Base-by-base conservation (phyloP, 1,140 invertebrate species). In the Drosophila hydei region DNA sequence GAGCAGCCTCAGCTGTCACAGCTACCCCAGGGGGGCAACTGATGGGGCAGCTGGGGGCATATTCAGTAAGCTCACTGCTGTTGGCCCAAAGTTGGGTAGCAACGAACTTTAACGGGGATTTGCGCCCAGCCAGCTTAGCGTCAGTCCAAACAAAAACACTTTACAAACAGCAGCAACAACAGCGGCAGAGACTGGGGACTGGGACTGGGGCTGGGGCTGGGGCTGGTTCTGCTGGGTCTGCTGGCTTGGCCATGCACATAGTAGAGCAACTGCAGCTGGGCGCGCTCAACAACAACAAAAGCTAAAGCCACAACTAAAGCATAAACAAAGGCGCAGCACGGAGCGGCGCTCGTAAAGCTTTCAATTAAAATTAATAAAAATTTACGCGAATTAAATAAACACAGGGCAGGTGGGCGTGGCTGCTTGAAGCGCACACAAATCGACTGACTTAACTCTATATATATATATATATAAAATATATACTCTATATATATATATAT, bases 301-400 rank as follows among this genome's bases (percentile, higher is more conserved):
- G 72, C 52, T 30, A 27, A 43, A 33, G 33, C 33, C 40, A 45
- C 25, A 72, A 68, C 48, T 59, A 51, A 61, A 58, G 51, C 51
- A 52, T 68, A 52, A 84, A 79, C 77, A 85, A 87, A 87, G 81
- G 77, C 70, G 63, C 60, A 63, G 56, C 63, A 70, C 55, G 65
- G 51, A 56, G 76, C 81, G 30, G 67, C 74, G 71, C 65, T 81
- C 83, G 77, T 87, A 87, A 88, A 87, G 81, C 83, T 87, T 87
- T 87, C 83, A 87, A 88, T 87, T 87, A 87, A 87, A 87, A 87
- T 87, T 87, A 87, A 87, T 87, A 87, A 87, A 88, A 87, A 87
- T 87, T 77, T 78, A 87, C 83, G 71, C 72, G 77, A 87, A 81
- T 87, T 85, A 85, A 88, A 87, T 85, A 85, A 87, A 81, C 77